Percentiles rank a stretch among this genome's conserved stretches.
These are phyloP conservation scores for Henicopernis longicauda DNA, from an alignment of 2,113 vertebrate species.

Conservation along the genomic window DNA sequence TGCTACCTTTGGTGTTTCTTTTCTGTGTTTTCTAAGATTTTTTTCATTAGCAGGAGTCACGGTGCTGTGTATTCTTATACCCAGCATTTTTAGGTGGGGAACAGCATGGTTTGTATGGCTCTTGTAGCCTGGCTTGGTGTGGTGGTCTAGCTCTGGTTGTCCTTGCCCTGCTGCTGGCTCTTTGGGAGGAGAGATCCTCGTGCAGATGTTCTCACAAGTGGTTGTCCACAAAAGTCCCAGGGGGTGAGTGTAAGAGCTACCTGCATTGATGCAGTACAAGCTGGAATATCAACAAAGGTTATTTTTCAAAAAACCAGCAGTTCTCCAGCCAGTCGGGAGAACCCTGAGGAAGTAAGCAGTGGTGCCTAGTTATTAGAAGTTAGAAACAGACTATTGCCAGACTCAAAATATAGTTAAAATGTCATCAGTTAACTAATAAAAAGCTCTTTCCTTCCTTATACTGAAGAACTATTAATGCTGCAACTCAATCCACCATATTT, in stretches of 20 bases:
- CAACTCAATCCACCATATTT: neutral
- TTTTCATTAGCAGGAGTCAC: neutral
- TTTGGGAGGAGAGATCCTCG: neutral
- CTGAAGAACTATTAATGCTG: neutral
- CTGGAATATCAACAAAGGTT: neutral
- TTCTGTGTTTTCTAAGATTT: neutral
- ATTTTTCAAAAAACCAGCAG: neutral
- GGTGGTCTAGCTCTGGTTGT: neutral
- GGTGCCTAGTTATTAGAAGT: neutral
- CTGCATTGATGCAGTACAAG: neutral
- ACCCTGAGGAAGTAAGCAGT: neutral
- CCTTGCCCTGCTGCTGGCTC: rapidly evolving
- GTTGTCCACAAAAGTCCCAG: neutral
- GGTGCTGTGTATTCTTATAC: neutral
- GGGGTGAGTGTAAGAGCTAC: neutral
- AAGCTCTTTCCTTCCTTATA: neutral
- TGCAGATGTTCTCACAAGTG: neutral
- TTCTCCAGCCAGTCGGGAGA: neutral
- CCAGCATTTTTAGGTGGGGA: neutral
- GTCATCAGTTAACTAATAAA: conserved; percentile 1
- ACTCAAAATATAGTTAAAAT: neutral
- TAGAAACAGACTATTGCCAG: neutral
- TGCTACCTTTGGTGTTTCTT: neutral
- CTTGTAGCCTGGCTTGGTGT: neutral
- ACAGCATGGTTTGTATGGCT: neutral